Base-by-base conservation (phyloP, 1,140 invertebrate genomes). In the Halyomorpha halys region DNA sequence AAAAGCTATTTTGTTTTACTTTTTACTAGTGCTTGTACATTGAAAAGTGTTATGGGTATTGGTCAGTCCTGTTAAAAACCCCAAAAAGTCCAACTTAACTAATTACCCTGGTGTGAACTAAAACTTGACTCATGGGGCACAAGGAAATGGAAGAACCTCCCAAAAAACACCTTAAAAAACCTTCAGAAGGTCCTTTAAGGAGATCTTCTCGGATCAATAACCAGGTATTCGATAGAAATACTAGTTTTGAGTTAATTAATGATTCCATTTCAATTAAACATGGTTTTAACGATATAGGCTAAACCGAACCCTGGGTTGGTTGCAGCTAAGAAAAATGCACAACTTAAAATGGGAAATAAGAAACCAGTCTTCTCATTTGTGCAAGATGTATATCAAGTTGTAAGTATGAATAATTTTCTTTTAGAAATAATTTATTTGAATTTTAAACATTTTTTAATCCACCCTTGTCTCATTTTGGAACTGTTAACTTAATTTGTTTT, bases 341-440 rank as follows among this genome's bases (percentile, higher is more conserved):
- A 76, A 65, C 73, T 77, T 67, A 77, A 79, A 59, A 81, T 78
- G 67, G 77, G 76, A 65, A 68, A 69, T n/a, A 74, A 71, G 44
- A 67, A 72, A 56, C 66, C 74, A 44, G 73, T 74, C 3, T 67
- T 67, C 44, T 54, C 56, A 30, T 70, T 76, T 34, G 67, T 82
- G 3, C 75, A 75, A 62, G 81, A 83, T 70, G 78, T 79, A 67
- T 82, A 81, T 69, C 79, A 81, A 74, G 79, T 75, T 71, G 81
- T 83, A 71, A 79, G 76, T 74, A 60, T 21, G 51, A 16, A 65
- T 54, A 25, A 11, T 19, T 59, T n/a, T 51, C 3, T 30, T 30
- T 3, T 16, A 63, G 34, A 19, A 30, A 3, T 30, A 30, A 30
- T 3, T 30, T 3, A 30, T 30, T 30, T 30, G 27, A 30, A 30